These are phyloP conservation scores for Lymantria dispar DNA, from an alignment of 2,888 invertebrate genomes.

Conservation along the genomic window DNA sequence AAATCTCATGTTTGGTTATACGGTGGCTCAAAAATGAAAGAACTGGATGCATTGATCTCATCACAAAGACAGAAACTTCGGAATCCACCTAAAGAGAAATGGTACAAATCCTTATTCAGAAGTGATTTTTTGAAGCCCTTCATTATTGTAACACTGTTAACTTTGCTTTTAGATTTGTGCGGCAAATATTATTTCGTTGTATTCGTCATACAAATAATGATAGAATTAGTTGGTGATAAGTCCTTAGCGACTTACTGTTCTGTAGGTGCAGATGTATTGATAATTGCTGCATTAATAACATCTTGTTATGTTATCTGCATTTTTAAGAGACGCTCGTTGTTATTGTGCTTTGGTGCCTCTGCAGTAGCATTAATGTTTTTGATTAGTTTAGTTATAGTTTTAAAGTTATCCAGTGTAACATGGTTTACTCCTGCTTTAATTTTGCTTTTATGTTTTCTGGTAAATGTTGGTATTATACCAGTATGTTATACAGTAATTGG, in stretches of 20 bases:
- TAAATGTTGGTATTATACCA: conserved; percentile 11
- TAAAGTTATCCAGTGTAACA: conserved; percentile 19
- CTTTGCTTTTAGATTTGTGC: conserved; percentile 3
- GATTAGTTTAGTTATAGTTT: conserved; percentile 31
- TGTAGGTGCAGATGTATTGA: conserved; percentile 38
- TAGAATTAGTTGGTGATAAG: conserved; percentile 33
- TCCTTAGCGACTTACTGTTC: conserved; percentile 41
- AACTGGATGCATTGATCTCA: conserved; percentile 32
- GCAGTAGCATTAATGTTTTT: conserved; percentile 37
- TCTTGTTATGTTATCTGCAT: conserved; percentile 36
- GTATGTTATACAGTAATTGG: conserved; percentile 33
- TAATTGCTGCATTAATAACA: conserved; percentile 27
- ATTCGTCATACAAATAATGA: conserved; percentile 45
- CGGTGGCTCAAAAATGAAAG: conserved; percentile 33
- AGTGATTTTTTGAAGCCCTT: conserved; percentile 43
- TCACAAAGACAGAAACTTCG: conserved; percentile 23
- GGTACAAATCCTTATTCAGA: conserved; percentile 22
- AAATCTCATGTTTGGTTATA: conserved; percentile 39
- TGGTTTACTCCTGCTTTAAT: conserved; percentile 41
- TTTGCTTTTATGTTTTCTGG: conserved; percentile 35
- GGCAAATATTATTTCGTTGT: conserved; percentile 33
- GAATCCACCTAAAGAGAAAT: conserved; percentile 2
- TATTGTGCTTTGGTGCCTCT: conserved; percentile 34
- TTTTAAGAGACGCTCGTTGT: conserved; percentile 38
- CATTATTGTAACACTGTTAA: conserved; percentile 3